Evolutionary conservation across 2,797 vertebrate species (phyloP).

Genomic region (Amblyraja radiata): DNA sequence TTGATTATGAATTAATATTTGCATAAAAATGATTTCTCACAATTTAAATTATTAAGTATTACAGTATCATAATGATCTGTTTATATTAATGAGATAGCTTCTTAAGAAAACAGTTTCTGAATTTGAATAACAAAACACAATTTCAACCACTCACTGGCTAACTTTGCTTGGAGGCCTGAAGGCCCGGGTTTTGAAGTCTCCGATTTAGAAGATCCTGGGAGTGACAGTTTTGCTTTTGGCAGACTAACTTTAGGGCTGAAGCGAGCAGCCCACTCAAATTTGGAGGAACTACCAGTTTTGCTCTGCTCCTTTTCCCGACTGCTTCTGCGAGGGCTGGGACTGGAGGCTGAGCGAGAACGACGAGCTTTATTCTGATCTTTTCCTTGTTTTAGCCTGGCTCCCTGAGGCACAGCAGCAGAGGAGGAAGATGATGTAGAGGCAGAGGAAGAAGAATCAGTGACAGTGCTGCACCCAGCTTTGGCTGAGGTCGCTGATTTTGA

Average conservation of each 20-base stretch:
- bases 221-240: conserved; percentile 98
- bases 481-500: conserved; percentile 99
- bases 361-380: conserved; percentile 97
- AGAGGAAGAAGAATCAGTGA: conserved; percentile 93
- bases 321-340: conserved; percentile 91
- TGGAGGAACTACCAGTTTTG: conserved; percentile 89
- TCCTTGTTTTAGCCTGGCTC: conserved; percentile 93
- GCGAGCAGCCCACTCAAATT: conserved; percentile 97
- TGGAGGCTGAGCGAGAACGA: conserved; percentile 92
- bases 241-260: conserved; percentile 98
- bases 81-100: neutral
- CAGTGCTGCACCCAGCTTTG: conserved; percentile 99
- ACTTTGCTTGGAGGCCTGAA: conserved; percentile 97
- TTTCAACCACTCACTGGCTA: conserved; percentile 84
- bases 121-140: conserved; percentile 14
- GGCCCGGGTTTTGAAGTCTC: conserved; percentile 98
- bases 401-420: conserved; percentile 74
- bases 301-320: conserved; percentile 86
- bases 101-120: neutral
- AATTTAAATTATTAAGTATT: neutral
- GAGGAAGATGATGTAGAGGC: conserved; percentile 95
- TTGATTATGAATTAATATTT: neutral
- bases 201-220: conserved; percentile 95
- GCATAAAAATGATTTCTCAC: neutral
- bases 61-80: neutral